Evolutionary conservation across 1,140 invertebrate genomes (phyloP).

Genomic region (Cydia splendana): DNA sequence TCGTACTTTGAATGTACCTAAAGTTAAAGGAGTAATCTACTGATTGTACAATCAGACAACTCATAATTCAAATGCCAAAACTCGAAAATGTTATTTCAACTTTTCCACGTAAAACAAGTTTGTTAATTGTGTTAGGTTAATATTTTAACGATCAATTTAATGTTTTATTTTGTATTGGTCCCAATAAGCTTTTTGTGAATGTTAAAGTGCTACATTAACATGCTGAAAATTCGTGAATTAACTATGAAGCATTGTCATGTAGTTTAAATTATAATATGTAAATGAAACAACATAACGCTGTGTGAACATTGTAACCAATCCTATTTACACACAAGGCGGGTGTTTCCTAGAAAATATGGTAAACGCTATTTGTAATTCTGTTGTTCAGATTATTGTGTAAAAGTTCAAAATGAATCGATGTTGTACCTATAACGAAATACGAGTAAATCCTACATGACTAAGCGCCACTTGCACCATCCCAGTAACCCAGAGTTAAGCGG

Average conservation of each 20-base stretch:
- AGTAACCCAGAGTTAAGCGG: too few species aligned
- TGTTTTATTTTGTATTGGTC: not conserved
- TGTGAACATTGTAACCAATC: not conserved
- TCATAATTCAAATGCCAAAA: conserved; percentile 6
- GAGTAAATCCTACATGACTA: not conserved
- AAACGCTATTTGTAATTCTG: not conserved
- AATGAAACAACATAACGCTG: not conserved
- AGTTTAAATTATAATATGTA: conserved; percentile 25
- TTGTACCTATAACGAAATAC: not conserved
- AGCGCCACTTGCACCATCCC: too few species aligned
- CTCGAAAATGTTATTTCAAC: conserved; percentile 9
- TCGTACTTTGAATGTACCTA: not conserved
- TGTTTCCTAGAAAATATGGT: not conserved
- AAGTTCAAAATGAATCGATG: not conserved
- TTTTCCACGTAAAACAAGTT: not conserved
- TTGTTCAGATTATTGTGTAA: not conserved
- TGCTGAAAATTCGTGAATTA: not conserved
- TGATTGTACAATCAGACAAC: not conserved
- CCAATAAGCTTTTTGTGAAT: not conserved
- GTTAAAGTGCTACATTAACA: conserved; percentile 8
- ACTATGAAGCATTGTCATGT: not conserved
- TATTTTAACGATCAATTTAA: not conserved
- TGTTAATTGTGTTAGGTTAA: not conserved
- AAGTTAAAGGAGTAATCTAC: conserved; percentile 13
- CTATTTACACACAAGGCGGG: not conserved